phyloP scores from a whole-genome alignment of 2,888 invertebrate genomes.

The Rosalia funebris region DNA sequence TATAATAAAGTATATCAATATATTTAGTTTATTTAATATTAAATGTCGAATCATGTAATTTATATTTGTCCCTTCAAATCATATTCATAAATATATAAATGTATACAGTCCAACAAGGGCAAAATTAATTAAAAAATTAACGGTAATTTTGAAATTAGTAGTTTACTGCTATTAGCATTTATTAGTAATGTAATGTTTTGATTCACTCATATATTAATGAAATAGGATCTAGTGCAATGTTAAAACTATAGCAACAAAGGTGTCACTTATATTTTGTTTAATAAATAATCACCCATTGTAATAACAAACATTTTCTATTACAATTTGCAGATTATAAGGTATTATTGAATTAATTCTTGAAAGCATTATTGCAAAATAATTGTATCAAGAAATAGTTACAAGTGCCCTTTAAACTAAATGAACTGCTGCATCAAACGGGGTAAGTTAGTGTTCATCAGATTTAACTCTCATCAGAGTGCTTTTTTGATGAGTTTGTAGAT shows the following conservation, averaged over 20 bases:
- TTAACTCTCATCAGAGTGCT: too few species aligned
- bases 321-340: constrained; percentile 14
- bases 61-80: background rate
- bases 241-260: constrained; percentile 26
- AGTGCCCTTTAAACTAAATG: constrained; percentile 34
- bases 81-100: too few species aligned
- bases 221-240: background rate
- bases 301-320: constrained; percentile 26
- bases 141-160: too few species aligned
- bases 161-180: too few species aligned
- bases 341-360: constrained; percentile 25
- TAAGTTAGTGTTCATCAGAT: constrained; percentile 31
- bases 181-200: too few species aligned
- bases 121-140: too few species aligned
- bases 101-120: too few species aligned
- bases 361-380: constrained; percentile 30
- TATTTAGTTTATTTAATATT: background rate
- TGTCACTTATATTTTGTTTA: constrained; percentile 34
- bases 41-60: background rate
- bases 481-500: too few species aligned
- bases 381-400: constrained; percentile 16
- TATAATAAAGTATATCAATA: background rate
- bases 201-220: too few species aligned
- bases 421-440: constrained; percentile 46
- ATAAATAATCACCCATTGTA: constrained; percentile 26